phyloP scores from a whole-genome alignment of 2,797 vertebrate species.

The Varecia variegata region DNA sequence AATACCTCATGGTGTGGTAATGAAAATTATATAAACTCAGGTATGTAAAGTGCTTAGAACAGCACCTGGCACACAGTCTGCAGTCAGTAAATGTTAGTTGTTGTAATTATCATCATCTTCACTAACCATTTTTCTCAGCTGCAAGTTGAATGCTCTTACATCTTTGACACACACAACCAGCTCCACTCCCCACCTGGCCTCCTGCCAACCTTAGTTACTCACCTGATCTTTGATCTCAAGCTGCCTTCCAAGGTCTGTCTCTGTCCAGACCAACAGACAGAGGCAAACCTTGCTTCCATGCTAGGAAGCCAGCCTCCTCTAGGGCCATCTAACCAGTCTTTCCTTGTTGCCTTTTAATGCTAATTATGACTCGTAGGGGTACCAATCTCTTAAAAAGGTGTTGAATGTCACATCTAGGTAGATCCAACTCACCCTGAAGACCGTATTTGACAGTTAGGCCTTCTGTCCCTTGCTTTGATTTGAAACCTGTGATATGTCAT shows the following conservation, averaged over 20 bases:
- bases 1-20: not conserved
- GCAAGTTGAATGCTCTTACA: not conserved
- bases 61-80: not conserved
- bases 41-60: not conserved
- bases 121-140: not conserved
- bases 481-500: not conserved
- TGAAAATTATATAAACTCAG: not conserved
- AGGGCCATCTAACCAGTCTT: not conserved
- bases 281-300: not conserved
- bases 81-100: not conserved
- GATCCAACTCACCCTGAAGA: not conserved
- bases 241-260: constrained; percentile 37
- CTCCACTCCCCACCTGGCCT: not conserved
- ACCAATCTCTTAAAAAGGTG: not conserved
- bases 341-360: not conserved
- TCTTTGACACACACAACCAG: not conserved
- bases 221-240: constrained; percentile 3
- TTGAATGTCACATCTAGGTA: not conserved
- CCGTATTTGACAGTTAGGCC: not conserved
- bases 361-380: not conserved
- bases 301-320: not conserved
- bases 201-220: not conserved
- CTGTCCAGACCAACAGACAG: not conserved
- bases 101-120: not conserved
- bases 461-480: not conserved